Evolutionary conservation across 2,888 invertebrate species (phyloP).

Genomic region (Clitarchus hookeri): DNA sequence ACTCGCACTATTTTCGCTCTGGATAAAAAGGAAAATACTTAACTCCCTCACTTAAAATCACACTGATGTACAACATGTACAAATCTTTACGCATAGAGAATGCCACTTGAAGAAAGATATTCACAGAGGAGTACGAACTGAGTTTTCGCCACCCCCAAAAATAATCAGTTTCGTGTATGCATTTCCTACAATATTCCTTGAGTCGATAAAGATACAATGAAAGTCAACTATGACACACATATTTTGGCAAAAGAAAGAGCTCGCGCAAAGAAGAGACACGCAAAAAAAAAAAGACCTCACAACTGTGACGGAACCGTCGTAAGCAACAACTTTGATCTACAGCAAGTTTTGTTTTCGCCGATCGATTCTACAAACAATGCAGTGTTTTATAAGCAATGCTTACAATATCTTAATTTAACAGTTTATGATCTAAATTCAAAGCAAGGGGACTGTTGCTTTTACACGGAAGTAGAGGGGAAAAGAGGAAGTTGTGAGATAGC

Average conservation of each 20-base stretch:
- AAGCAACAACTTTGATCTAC: conserved; percentile 15
- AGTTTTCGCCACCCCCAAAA: conserved; percentile 7
- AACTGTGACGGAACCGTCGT: neutral
- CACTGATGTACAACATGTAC: conserved; percentile 11
- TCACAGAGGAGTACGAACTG: conserved; percentile 12
- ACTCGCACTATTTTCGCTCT: neutral
- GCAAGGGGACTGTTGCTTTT: too few relatives aligned
- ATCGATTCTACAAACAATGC: too few relatives aligned
- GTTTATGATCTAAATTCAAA: too few relatives aligned
- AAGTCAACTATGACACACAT: neutral
- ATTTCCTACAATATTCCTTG: conserved; percentile 1
- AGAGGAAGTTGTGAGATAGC: too few relatives aligned
- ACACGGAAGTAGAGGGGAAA: too few relatives aligned
- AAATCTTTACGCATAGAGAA: conserved; percentile 15
- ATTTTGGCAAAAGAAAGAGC: conserved; percentile 3
- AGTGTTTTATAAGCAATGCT: too few relatives aligned
- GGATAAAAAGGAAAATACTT: neutral
- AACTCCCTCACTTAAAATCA: neutral
- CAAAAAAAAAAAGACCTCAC: neutral
- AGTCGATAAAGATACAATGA: conserved; percentile 3
- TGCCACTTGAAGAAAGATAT: neutral
- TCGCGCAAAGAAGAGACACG: neutral
- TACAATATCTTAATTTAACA: too few relatives aligned
- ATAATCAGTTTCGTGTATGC: too few relatives aligned
- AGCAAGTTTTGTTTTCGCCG: neutral